phyloP scores from a whole-genome alignment of 2,113 vertebrate genomes.

The Dicerorhinus sumatrensis region DNA sequence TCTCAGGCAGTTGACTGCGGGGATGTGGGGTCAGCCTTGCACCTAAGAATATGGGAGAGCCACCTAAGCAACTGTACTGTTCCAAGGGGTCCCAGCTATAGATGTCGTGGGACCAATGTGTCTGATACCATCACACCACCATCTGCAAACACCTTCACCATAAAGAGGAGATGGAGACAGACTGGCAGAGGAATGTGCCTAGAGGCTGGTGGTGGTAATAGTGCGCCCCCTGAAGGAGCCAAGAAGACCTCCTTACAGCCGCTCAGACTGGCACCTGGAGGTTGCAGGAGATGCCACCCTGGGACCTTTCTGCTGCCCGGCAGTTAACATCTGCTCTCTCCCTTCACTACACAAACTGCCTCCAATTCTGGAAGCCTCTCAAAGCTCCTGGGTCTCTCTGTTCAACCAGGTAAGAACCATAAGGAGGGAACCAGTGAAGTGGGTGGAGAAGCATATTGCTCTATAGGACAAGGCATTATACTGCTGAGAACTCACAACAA shows the following conservation, averaged over 20 bases:
- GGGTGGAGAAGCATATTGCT: background rate
- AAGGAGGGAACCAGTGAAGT: background rate
- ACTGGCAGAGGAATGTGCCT: background rate
- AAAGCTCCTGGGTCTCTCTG: background rate
- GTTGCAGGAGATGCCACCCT: background rate
- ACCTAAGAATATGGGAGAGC: background rate
- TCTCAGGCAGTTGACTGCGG: background rate
- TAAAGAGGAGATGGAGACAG: background rate
- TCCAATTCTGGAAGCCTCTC: background rate
- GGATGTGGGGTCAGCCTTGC: background rate
- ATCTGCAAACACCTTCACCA: background rate
- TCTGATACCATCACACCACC: background rate
- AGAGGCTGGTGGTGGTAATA: background rate
- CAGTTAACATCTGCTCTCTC: background rate
- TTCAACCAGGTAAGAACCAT: background rate
- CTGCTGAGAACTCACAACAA: background rate
- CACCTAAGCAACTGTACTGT: background rate
- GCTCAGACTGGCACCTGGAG: background rate
- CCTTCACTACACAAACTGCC: background rate
- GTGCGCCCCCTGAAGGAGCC: background rate
- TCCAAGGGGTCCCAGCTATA: accelerated
- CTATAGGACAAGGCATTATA: accelerated
- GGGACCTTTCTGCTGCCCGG: background rate
- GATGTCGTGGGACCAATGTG: accelerated
- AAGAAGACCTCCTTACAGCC: background rate